Base-by-base conservation (phyloP, 53 echinoderm and acorn worm genomes). In the Hippasteria phrygiana region DNA sequence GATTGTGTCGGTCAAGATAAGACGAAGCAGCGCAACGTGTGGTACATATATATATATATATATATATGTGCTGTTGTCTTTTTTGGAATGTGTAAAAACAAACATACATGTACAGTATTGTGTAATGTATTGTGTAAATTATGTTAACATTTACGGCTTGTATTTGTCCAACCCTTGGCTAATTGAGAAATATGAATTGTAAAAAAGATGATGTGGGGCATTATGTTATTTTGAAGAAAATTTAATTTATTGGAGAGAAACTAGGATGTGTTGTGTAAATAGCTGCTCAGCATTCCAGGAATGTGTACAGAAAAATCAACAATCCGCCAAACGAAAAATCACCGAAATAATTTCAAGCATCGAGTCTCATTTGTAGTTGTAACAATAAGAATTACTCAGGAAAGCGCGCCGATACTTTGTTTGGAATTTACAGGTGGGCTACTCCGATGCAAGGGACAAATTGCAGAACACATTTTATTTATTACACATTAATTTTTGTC, bases 71-170 rank as follows among this genome's bases (percentile, higher is more conserved):
- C n/a, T 45, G 14, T 64, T 64, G 63, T 82, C 82, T 65, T 43
- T 63, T 66, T 66, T 64, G 38, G 45, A 43, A 63, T 28, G 18
- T 72, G 42, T 72, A 72, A 7, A 72, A 34, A 35, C 36, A 80
- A 62, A 59, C 34, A 70, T 16, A 45, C 24, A 20, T 85, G 85
- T 85, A 85, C 85, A 85, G 85, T 70, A 70, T 71, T 27, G 47
- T 27, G 69, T 70, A 43, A 71, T 37, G 24, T 38, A 55, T 54
- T 3, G 85, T 85, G 71, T 71, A 71, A 85, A 85, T 51, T 85
- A 47, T 22, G 37, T 71, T 9, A 34, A 13, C 10, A 0, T 82
- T 62, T 29, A 35, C 69, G 26, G 69, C 69, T 67, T 67, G 31
- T 67, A 67, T 67, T 67, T 67, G 69, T 16, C 69, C 18, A 31